Conservation (phyloP, 2,113 vertebrate genomes). For the Solea solea region DNA sequence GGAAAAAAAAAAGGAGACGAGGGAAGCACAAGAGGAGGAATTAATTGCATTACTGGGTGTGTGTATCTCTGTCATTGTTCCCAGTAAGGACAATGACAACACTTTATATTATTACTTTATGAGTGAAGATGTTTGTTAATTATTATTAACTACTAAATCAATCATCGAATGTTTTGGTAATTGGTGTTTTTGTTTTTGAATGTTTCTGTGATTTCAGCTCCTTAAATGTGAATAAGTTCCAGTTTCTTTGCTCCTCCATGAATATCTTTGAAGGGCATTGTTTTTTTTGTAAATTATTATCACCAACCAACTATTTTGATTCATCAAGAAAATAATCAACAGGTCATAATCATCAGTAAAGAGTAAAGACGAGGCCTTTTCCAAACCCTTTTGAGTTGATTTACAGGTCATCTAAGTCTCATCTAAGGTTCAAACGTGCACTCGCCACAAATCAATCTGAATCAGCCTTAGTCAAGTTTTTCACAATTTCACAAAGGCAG, state of each 20-base stretch:
- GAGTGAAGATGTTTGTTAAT: too few species aligned
- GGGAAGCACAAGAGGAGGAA: neutral
- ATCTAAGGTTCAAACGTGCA: slow-evolving; percentile 22
- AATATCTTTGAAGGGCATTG: too few species aligned
- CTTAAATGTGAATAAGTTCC: too few species aligned
- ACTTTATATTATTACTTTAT: slow-evolving; percentile 18
- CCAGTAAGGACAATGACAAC: slow-evolving; percentile 35
- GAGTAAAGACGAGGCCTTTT: neutral
- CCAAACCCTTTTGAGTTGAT: slow-evolving; percentile 46
- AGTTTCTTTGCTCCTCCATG: too few species aligned
- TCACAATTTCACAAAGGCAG: slow-evolving; percentile 25
- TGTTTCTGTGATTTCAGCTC: neutral
- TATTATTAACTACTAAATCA: too few species aligned
- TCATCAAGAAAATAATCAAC: neutral
- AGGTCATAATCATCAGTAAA: too few species aligned
- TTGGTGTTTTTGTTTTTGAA: neutral
- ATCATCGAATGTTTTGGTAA: too few species aligned
- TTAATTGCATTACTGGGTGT: too few species aligned
- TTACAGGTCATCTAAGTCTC: slow-evolving; percentile 44
- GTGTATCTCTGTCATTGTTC: slow-evolving; percentile 25
- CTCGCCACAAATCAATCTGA: slow-evolving; percentile 1
- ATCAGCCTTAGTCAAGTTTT: slow-evolving; percentile 35
- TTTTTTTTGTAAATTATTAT: too few species aligned
- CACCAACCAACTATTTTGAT: too few species aligned
- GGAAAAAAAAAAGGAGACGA: neutral